Evolutionary conservation across 2,888 invertebrate genomes (phyloP).

Genomic region (Cryptus armator): DNA sequence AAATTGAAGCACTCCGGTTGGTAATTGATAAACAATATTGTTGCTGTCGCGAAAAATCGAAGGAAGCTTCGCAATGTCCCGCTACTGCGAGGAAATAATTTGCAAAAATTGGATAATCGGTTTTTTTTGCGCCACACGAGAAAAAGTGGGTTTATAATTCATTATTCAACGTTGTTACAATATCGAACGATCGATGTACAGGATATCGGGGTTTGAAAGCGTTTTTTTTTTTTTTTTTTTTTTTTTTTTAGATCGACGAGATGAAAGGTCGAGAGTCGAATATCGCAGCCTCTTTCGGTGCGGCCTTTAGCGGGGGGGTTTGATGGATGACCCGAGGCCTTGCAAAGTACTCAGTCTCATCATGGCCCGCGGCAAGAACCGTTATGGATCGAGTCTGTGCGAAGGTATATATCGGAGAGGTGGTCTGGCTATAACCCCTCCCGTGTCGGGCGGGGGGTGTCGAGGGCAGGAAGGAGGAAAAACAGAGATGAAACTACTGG

Average conservation of each 20-base stretch:
- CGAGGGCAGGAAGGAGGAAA: slow-evolving; percentile 29
- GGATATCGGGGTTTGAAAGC: slow-evolving; percentile 22
- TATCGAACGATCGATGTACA: slow-evolving; percentile 36
- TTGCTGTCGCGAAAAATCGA: too few relatives aligned
- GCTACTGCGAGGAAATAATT: background rate
- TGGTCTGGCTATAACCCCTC: slow-evolving; percentile 34
- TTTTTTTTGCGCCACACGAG: background rate
- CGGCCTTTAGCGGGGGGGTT: slow-evolving; percentile 66
- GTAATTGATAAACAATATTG: too few relatives aligned
- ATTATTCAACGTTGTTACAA: slow-evolving; percentile 33
- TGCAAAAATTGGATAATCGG: background rate
- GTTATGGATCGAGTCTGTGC: slow-evolving; percentile 78
- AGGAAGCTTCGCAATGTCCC: background rate
- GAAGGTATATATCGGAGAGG: slow-evolving; percentile 40
- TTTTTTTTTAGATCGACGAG: slow-evolving; percentile 44
- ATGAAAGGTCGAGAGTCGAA: slow-evolving; percentile 63
- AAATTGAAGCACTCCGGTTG: too few relatives aligned
- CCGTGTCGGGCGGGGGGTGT: slow-evolving; percentile 4
- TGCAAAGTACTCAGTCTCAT: slow-evolving; percentile 77
- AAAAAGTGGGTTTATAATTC: slow-evolving; percentile 17
- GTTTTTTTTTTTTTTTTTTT: background rate
- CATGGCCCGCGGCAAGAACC: slow-evolving; percentile 76
- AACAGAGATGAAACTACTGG: slow-evolving; percentile 51
- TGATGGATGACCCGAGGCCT: slow-evolving; percentile 72
- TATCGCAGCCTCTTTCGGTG: slow-evolving; percentile 61